Conservation (phyloP, 2,888 invertebrate genomes). For the Chymomyza procnemis region DNA sequence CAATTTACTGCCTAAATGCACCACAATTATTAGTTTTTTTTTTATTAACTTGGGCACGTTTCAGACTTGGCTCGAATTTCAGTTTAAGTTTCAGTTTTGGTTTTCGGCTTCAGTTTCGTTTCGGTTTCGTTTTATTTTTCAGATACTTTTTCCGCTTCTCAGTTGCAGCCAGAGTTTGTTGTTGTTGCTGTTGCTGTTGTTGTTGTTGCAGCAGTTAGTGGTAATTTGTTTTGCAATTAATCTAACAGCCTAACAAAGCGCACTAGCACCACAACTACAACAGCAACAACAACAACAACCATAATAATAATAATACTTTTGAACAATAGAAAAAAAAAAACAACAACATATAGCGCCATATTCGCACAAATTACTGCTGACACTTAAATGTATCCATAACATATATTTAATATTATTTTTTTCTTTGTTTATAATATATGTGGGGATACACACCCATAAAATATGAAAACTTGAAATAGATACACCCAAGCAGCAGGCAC, state of each 20-base stretch:
- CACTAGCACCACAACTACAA: constrained; percentile 26
- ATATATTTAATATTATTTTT: too few species aligned
- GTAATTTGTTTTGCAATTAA: constrained; percentile 34
- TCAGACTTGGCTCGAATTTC: background rate
- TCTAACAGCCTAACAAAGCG: constrained; percentile 19
- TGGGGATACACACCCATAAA: too few species aligned
- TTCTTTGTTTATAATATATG: too few species aligned
- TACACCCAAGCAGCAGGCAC: too few species aligned
- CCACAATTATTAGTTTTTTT: background rate
- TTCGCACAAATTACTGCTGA: too few species aligned
- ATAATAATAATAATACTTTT: too few species aligned
- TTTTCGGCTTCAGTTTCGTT: background rate
- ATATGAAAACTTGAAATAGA: too few species aligned
- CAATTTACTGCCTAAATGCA: constrained; percentile 22
- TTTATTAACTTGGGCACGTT: background rate
- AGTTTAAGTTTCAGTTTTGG: background rate
- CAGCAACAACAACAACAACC: constrained; percentile 25
- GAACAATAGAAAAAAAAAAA: constrained; percentile 3
- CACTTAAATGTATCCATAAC: too few species aligned
- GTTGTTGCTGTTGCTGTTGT: constrained; percentile 15
- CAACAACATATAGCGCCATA: constrained; percentile 30
- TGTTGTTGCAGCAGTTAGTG: constrained; percentile 20
- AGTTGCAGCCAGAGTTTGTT: constrained; percentile 23
- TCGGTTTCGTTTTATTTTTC: constrained; percentile 3
- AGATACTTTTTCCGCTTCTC: constrained; percentile 9